A percentile compares a stretch with the other conserved stretches of the same genome.
These are phyloP conservation scores for Mastomys coucha DNA, from an alignment of 2,113 vertebrate species.

Conservation along the genomic window DNA sequence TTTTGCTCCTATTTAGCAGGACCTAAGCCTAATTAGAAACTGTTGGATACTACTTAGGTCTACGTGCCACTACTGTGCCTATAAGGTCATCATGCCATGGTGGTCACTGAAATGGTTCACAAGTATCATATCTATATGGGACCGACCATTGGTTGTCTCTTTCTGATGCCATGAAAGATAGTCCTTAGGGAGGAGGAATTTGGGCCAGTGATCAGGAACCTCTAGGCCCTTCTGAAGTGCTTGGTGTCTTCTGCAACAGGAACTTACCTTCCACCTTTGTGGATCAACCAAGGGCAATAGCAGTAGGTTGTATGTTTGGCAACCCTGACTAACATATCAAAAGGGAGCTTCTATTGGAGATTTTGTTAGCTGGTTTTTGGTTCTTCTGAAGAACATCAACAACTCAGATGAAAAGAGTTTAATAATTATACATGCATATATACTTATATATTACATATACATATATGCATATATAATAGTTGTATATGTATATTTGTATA, in stretches of 20 bases:
- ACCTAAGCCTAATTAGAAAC: not conserved
- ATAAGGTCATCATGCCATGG: not conserved
- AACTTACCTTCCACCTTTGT: not conserved
- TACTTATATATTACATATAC: too few relatives aligned
- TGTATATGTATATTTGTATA: not conserved
- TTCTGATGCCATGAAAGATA: not conserved
- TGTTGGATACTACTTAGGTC: not conserved
- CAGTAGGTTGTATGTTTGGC: not conserved
- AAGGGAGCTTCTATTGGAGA: not conserved
- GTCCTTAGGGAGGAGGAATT: not conserved
- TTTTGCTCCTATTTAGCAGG: not conserved
- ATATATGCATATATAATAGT: not conserved
- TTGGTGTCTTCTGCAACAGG: not conserved
- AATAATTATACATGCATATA: not conserved
- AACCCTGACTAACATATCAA: not conserved
- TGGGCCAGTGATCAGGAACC: not conserved
- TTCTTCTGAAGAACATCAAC: not conserved
- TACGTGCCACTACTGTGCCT: not conserved
- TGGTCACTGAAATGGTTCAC: not conserved
- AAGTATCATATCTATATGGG: not conserved
- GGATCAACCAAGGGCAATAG: not conserved
- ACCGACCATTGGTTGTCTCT: not conserved
- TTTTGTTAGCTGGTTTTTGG: not conserved
- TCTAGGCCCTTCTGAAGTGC: not conserved
- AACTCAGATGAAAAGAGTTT: not conserved